Conservation (phyloP, 2,113 vertebrate species). For the Monarcha castaneiventris region DNA sequence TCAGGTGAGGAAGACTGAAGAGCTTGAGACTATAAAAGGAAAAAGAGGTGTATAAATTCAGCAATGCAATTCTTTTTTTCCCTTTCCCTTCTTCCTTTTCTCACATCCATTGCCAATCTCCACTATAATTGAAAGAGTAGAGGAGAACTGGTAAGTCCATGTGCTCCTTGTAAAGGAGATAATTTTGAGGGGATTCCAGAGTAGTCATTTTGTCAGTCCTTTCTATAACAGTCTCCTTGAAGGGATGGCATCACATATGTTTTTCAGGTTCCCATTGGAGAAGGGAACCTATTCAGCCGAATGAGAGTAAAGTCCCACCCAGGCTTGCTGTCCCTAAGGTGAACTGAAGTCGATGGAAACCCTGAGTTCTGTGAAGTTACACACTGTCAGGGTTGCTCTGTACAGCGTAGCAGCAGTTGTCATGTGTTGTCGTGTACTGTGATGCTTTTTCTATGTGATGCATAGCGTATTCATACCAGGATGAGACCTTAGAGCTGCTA, state of each 20-base stretch:
- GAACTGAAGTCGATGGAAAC: accelerated
- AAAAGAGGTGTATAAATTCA: neutral
- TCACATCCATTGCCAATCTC: neutral
- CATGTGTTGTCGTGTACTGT: accelerated
- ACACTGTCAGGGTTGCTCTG: neutral
- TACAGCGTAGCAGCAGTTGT: neutral
- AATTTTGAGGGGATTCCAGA: neutral
- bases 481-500: neutral
- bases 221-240: neutral
- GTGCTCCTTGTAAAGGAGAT: neutral
- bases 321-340: neutral
- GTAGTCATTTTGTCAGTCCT: neutral
- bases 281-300: neutral
- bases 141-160: neutral
- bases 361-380: neutral
- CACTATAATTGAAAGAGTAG: neutral
- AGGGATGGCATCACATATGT: neutral
- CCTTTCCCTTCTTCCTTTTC: neutral
- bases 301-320: neutral
- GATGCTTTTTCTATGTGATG: neutral
- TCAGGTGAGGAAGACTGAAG: neutral
- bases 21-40: neutral
- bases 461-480: neutral
- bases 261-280: neutral
- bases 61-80: neutral